Conservation (phyloP, 2,888 invertebrate genomes). For the Seira ritae region DNA sequence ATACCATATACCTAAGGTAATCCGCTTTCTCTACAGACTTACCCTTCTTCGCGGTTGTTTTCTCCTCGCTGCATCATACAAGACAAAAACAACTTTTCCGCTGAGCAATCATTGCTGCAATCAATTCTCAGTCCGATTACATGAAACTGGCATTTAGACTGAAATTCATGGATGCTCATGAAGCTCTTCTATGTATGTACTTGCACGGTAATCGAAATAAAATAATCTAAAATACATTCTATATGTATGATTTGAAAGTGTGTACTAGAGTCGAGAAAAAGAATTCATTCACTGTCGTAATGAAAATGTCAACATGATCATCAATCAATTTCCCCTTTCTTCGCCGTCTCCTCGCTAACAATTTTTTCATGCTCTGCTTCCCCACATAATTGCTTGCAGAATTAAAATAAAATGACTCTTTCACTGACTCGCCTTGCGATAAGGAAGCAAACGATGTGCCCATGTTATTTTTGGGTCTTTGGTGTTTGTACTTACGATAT, state of each 20-base stretch:
- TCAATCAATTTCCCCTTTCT: conserved; percentile 72
- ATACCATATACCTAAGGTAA: too few relatives aligned
- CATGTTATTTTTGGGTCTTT: too few relatives aligned
- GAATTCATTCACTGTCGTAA: conserved; percentile 60
- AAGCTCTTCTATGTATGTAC: conserved; percentile 23
- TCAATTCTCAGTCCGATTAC: conserved; percentile 26
- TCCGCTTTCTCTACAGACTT: conserved; percentile 18
- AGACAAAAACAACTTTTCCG: conserved; percentile 19
- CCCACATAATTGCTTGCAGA: conserved; percentile 66
- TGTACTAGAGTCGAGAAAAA: too few relatives aligned
- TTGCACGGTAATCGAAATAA: too few relatives aligned
- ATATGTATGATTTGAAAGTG: too few relatives aligned
- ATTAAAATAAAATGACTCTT: too few relatives aligned
- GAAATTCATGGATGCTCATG: conserved; percentile 11
- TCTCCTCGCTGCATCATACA: neutral
- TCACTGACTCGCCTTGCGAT: too few relatives aligned
- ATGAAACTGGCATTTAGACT: conserved; percentile 33
- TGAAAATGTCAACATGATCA: conserved; percentile 73
- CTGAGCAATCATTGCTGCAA: conserved; percentile 36
- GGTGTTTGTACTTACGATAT: too few relatives aligned
- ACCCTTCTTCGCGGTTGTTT: neutral
- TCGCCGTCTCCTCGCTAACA: conserved; percentile 53
- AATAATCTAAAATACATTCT: too few relatives aligned
- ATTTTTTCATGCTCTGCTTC: conserved; percentile 71
- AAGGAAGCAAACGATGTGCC: too few relatives aligned